Conservation (phyloP, 2,888 invertebrate species). For the Drosophila subquinaria region DNA sequence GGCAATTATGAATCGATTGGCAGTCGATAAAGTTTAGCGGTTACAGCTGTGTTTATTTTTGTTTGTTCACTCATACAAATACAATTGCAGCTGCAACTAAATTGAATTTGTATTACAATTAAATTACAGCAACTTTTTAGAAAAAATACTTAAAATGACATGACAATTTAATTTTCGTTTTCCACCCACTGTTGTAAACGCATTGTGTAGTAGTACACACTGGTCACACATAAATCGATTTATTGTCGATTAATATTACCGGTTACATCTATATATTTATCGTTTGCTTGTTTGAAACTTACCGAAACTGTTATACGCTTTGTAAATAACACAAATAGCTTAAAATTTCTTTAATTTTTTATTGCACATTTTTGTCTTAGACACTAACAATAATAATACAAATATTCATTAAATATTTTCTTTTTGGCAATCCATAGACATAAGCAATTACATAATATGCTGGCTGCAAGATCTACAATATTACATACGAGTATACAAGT, state of each 20-base stretch:
- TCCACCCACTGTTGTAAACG: neutral
- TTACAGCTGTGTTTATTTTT: neutral
- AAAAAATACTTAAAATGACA: too few species aligned
- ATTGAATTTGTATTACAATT: too few species aligned
- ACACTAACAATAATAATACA: constrained; percentile 59
- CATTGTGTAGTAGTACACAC: constrained; percentile 27
- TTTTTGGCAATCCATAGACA: constrained; percentile 32
- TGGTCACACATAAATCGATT: constrained; percentile 5
- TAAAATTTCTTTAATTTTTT: constrained; percentile 49
- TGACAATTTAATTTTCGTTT: too few species aligned
- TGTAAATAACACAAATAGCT: neutral
- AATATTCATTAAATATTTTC: constrained; percentile 32
- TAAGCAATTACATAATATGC: constrained; percentile 28
- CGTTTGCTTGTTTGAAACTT: constrained; percentile 1
- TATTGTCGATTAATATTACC: constrained; percentile 10
- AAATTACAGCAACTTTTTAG: too few species aligned
- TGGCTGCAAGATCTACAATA: constrained; percentile 20
- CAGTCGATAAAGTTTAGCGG: neutral
- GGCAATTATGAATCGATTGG: neutral
- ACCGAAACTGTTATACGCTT: neutral
- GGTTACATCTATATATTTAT: neutral
- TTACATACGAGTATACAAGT: neutral
- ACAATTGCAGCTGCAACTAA: too few species aligned
- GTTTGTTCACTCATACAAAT: too few species aligned
- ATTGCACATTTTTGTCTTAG: constrained; percentile 71